Percentiles rank a stretch among this genome's conserved stretches.
phyloP scores from a whole-genome alignment of 2,888 invertebrate genomes.

The Phaedon cochleariae region DNA sequence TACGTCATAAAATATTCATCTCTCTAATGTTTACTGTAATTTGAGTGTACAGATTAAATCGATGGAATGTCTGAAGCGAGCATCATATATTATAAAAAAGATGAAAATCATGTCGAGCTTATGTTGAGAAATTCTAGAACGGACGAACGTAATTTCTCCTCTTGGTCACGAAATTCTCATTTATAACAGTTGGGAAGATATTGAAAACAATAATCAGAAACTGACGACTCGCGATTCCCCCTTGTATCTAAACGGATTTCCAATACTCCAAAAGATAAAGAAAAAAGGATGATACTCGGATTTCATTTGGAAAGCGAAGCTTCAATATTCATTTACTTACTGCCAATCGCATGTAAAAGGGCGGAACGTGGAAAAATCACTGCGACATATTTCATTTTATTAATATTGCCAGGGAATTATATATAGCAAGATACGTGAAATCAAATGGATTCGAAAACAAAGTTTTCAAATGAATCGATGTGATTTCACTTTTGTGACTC shows the following conservation, averaged over 20 bases:
- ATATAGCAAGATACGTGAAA: no score
- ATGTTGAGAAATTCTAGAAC: conserved; percentile 41
- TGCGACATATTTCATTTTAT: no score
- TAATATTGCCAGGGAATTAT: no score
- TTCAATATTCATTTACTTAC: neutral
- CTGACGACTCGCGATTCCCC: conserved; percentile 31
- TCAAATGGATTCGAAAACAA: no score
- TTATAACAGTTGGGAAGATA: conserved; percentile 41
- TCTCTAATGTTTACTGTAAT: neutral
- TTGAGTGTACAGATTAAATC: conserved; percentile 15
- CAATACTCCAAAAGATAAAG: conserved; percentile 22
- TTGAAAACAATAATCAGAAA: conserved; percentile 43
- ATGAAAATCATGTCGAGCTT: conserved; percentile 25
- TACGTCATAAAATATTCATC: conserved; percentile 18
- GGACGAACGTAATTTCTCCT: conserved; percentile 35
- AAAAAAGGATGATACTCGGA: conserved; percentile 4
- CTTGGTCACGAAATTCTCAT: conserved; percentile 43
- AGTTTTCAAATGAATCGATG: no score
- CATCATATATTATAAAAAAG: conserved; percentile 14
- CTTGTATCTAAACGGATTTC: conserved; percentile 25
- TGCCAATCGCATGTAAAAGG: neutral
- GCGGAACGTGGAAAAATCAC: no score
- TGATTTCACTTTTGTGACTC: no score
- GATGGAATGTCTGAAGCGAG: conserved; percentile 21
- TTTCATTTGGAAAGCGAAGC: neutral